Percentiles rank a stretch among this genome's conserved stretches.
phyloP scores from a whole-genome alignment of 2,113 vertebrate genomes.

The Tachysurus vachellii region DNA sequence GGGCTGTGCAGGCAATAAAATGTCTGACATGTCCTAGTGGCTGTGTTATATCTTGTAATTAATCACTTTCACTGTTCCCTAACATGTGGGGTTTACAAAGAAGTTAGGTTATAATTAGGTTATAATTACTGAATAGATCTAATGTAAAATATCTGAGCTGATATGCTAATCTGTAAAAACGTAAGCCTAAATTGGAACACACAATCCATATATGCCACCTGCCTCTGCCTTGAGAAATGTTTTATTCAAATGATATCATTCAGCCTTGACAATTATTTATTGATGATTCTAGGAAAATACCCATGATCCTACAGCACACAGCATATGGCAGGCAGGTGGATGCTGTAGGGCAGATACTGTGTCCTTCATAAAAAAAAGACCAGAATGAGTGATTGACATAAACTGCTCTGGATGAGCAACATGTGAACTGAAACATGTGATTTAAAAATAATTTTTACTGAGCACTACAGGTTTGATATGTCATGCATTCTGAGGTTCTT shows the following conservation, averaged over 20 bases:
- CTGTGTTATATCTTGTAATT: neutral
- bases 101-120: neutral
- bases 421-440: slow-evolving; percentile 35
- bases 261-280: slow-evolving; percentile 52
- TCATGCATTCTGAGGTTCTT: no score
- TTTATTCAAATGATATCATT: slow-evolving; percentile 51
- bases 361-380: slow-evolving; percentile 51
- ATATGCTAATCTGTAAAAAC: slow-evolving; percentile 39
- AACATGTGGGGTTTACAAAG: neutral
- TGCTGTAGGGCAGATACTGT: slow-evolving; percentile 46
- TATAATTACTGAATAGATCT: neutral
- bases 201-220: slow-evolving; percentile 45
- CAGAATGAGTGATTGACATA: slow-evolving; percentile 47
- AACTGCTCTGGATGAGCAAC: slow-evolving; percentile 31
- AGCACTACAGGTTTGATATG: neutral
- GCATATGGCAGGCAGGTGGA: slow-evolving; percentile 46
- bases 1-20: neutral
- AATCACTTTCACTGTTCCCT: neutral
- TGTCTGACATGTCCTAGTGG: neutral
- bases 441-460: neutral
- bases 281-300: slow-evolving; percentile 50
- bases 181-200: slow-evolving; percentile 34
- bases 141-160: slow-evolving; percentile 14
- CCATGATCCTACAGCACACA: slow-evolving; percentile 42
- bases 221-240: slow-evolving; percentile 50